Base-by-base conservation (phyloP, 2,113 vertebrate species). In the Oreotragus oreotragus region DNA sequence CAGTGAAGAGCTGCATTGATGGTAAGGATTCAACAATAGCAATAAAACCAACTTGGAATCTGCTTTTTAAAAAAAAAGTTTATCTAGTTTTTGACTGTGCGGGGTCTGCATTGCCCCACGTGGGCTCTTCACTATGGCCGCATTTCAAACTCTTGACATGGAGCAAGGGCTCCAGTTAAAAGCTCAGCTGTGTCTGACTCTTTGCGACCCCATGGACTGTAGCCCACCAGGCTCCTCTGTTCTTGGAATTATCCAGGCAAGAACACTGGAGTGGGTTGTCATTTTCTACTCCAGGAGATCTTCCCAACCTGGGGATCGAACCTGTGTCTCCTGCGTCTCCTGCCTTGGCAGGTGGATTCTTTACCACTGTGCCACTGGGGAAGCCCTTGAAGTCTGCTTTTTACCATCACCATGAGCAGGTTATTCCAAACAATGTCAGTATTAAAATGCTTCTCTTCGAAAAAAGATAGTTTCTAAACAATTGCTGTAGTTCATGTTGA, bases 381-480 rank as follows among this genome's bases (percentile, higher is more conserved):
- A 76, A 13, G 36, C 23, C 70, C 21, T 25, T 14, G 70, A 14
- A 95, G 51, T 11, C n/a, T 83, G 36, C 23, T 33, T 84, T 88
- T 84, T 49, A 94, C 88, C 60, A 79, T 62, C 15, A 33, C 33
- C 19, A 21, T 6, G 11, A 36, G 6, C 45, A 89, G 57, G 6
- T 77, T 88, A 92, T 84, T 92, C 16, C 84, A 92, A 97, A 51
- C 30, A 95, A 43, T 64, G 28, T 86, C 84, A 93, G n/a, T 30
- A 23, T 79, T 91, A 64, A 94, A 95, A 83, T 87, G 25, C 5
- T 58, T 92, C 10, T 91, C 15, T 30, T 15, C 43, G 13, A 28
- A 47, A 79, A 90, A 87, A 81, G 33, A 10, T 10, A 62, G n/a
- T 81, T 92, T 96, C 39, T 58, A 64, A 94, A 62, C 60, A 47